Evolutionary conservation across 2,797 vertebrate genomes (phyloP).

Genomic region (Novumbra hubbsi): DNA sequence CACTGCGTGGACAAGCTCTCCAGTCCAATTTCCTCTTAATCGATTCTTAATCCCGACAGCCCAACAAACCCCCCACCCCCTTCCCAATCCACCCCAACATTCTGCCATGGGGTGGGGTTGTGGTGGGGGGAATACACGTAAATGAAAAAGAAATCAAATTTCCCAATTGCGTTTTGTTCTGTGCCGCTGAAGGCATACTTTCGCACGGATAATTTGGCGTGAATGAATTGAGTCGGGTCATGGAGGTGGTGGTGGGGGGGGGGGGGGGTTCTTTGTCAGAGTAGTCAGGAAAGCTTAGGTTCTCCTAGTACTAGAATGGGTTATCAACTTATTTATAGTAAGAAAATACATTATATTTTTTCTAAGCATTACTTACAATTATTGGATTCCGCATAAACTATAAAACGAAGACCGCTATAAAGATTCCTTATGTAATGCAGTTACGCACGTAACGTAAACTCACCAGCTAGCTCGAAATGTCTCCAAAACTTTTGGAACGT

Average conservation of each 20-base stretch:
- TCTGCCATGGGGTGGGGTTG: neutral
- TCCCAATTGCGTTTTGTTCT: neutral
- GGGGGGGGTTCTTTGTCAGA: neutral
- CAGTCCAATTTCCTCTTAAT: conserved; percentile 69
- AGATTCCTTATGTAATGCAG: too few relatives aligned
- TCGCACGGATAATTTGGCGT: neutral
- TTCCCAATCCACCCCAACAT: neutral
- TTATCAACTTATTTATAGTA: neutral
- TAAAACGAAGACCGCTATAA: too few relatives aligned
- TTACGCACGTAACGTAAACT: too few relatives aligned
- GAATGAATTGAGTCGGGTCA: neutral
- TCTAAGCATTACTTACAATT: too few relatives aligned
- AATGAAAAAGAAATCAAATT: conserved; percentile 20
- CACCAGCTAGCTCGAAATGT: too few relatives aligned
- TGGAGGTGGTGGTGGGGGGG: neutral
- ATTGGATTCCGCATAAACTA: too few relatives aligned
- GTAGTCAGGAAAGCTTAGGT: neutral
- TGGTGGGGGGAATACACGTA: neutral
- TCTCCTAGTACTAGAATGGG: neutral
- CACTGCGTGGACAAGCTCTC: conserved; percentile 15
- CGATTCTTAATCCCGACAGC: conserved; percentile 66
- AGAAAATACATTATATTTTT: too few relatives aligned
- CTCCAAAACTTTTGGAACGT: too few relatives aligned
- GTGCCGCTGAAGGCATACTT: neutral
- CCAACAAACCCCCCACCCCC: neutral